A percentile compares a stretch with the other conserved stretches of the same genome.
Evolutionary conservation across 2,888 invertebrate species (phyloP).

Genomic region (Pharmacophagus antenor): DNA sequence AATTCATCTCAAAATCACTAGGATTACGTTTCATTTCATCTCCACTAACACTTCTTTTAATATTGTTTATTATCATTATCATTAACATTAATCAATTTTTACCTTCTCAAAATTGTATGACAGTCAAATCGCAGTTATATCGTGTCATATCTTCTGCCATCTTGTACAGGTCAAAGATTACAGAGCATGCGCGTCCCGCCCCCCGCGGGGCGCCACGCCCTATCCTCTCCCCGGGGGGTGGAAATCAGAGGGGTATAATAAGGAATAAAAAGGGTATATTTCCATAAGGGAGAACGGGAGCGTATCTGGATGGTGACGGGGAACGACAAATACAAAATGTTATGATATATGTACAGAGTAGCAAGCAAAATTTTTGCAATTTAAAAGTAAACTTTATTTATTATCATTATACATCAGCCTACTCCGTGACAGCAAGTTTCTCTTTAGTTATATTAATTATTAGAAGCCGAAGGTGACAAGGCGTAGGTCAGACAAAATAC

Average conservation of each 20-base stretch:
- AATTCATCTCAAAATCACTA: not conserved
- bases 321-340: conserved; percentile 7
- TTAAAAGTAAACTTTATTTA: not conserved
- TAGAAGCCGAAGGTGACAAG: not conserved
- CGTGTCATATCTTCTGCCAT: conserved; percentile 50
- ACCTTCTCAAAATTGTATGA: conserved; percentile 4
- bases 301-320: conserved; percentile 24
- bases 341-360: not conserved
- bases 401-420: not conserved
- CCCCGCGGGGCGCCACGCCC: conserved; percentile 61
- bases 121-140: conserved; percentile 22
- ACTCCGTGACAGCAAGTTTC: not conserved
- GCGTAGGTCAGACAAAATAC: not conserved
- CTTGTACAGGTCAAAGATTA: conserved; percentile 56
- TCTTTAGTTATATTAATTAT: not conserved
- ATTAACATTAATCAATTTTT: not conserved
- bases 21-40: not conserved
- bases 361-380: too few relatives aligned
- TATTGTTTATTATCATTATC: not conserved
- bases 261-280: conserved; percentile 33
- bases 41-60: not conserved
- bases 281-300: conserved; percentile 34
- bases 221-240: conserved; percentile 44
- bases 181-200: conserved; percentile 69
- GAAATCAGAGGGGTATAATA: conserved; percentile 43